A percentile compares a stretch with the other conserved stretches of the same genome.
Evolutionary conservation across 2,797 vertebrate species (phyloP).

Genomic region (Chaetophractus vellerosus): DNA sequence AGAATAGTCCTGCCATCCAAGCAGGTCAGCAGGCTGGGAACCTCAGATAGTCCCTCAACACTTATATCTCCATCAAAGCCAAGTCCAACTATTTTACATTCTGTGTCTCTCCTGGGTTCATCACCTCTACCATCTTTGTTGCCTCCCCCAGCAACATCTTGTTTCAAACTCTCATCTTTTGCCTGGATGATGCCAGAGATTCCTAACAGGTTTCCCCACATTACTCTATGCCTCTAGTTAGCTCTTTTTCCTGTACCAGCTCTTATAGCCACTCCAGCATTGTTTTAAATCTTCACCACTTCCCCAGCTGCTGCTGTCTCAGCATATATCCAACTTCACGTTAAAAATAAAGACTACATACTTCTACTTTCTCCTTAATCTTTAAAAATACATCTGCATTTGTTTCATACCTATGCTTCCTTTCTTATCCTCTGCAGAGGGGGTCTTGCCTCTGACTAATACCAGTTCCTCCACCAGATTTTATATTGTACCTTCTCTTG

Average conservation of each 20-base stretch:
- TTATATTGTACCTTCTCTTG: not conserved
- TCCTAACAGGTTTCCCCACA: not conserved
- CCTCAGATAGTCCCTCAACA: not conserved
- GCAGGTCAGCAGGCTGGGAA: not conserved
- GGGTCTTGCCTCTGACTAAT: not conserved
- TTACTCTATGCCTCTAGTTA: not conserved
- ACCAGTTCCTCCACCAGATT: not conserved
- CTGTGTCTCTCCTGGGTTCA: not conserved
- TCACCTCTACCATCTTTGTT: not conserved
- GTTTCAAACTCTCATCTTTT: not conserved
- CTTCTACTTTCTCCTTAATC: not conserved
- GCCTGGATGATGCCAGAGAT: not conserved
- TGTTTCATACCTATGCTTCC: not conserved
- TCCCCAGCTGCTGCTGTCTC: not conserved
- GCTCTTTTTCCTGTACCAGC: not conserved
- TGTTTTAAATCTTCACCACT: not conserved
- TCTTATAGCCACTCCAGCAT: not conserved
- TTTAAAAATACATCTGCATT: not conserved
- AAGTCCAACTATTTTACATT: not conserved
- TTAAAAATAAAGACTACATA: not conserved
- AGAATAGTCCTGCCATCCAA: not conserved
- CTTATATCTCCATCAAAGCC: not conserved
- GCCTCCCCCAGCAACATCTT: not conserved
- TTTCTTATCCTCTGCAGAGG: too few species aligned
- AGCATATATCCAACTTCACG: not conserved